Evolutionary conservation across 2,797 vertebrate species (phyloP), one percentile per base, ranked within the genome.

Genomic region (Semaprochilodus insignis): DNA sequence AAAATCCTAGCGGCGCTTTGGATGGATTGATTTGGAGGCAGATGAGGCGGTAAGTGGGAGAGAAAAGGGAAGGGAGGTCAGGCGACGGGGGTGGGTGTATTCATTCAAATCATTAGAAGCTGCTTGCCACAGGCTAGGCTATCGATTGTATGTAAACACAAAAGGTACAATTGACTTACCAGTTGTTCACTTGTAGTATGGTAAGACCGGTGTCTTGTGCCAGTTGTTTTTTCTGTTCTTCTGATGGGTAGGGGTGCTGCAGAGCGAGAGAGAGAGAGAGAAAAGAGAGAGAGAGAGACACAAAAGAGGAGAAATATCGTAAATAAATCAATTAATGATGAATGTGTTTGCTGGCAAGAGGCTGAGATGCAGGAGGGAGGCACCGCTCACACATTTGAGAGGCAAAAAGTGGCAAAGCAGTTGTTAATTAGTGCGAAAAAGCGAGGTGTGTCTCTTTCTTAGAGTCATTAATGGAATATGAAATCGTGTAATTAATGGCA

Each of bases 141-240:
- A 93, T 91, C 83, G 91, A 93, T 88, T 90, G 77, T 83, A 87
- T 74, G 89, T 89, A 95, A 96, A 96, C 90, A 92, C 81, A 59
- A 80, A 81, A 93, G 55, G 83, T 75, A 81, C 89, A 92, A 93
- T 91, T 92, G 87, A 95, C 96, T 95, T 92, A 97, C 96, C 96
- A 97, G 78, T 89, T 89, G 85, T 89, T 87, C 90, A 92, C 93
- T 96, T 99, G 98, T 94, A 99, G 96, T 95, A 99, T 99, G 93
- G 98, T 99, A 93, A 99, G 97, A 89, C 98, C 98, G 15, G 98
- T 99, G 93, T 99, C 98, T 95, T 99, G 98, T 90, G 98, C 98
- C 96, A 99, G 95, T 94, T 99, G 98, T 91, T 99, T 99, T 96
- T 99, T 99, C 97, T 99, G 98, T 94, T 99, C 98, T 96, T 99